Evolutionary conservation across 2,888 invertebrate genomes (phyloP), one percentile per base, ranked within the genome.

Genomic region (Plemyria rubiginata): DNA sequence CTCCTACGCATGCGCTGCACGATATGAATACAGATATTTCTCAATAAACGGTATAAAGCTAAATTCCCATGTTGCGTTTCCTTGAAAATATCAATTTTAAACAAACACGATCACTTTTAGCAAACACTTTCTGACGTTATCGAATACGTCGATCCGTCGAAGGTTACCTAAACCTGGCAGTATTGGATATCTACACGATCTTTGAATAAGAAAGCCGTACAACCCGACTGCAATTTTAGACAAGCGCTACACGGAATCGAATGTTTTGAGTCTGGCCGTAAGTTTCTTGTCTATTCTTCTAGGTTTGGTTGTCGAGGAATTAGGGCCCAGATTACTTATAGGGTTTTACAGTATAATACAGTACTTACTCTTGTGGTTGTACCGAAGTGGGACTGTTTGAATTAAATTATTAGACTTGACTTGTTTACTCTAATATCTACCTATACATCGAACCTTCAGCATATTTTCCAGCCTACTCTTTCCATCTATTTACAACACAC

Each of bases 31-130:
- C 15, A 16, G 45, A 11, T 45, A 55, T 22, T 54, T 46, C 36
- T 36, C 29, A 15, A 43, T 29, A 38, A 45, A 54, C 54, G 45
- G 59, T 51, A 60, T 56, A 40, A n/a, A 43, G 48, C 43, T 52
- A 67, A 70, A 66, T 64, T 69, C 63, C 62, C 66, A 52, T 67
- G 51, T 62, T 65, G 46, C 32, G 53, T 58, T 72, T 70, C 60
- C 29, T 43, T 62, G 68, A 66, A 72, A 71, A 64, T 67, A 58
- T 60, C 46, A 57, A 61, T 66, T 72, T 70, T 56, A 64, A 48
- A 63, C 60, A 55, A 60, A 36, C 54, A 56, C 54, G 61, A 63
- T 62, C 55, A 64, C 54, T 60, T 29, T 53, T 38, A 55, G 60
- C 62, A 67, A 70, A 68, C 60, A 65, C 29, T 52, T 38, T 49